These are phyloP conservation scores for Hyla sarda DNA, from an alignment of 2,113 vertebrate genomes.

Conservation along the genomic window DNA sequence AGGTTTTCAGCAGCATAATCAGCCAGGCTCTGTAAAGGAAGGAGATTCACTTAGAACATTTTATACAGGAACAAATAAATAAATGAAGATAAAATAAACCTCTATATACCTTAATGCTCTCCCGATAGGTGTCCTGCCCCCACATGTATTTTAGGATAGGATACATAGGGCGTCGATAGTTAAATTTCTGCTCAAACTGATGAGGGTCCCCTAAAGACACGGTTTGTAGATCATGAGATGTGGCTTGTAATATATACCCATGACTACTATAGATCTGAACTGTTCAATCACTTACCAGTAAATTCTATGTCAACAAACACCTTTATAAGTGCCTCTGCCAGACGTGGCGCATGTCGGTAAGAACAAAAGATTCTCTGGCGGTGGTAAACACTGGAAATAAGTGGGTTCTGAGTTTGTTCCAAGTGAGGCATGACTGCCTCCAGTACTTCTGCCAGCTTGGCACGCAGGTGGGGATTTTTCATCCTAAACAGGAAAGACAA, in stretches of 20 bases:
- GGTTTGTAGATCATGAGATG: background rate
- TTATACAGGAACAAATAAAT: background rate
- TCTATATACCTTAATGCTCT: conserved; percentile 89
- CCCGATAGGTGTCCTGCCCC: conserved; percentile 85
- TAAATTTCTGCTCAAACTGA: conserved; percentile 99
- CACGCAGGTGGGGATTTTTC: conserved; percentile 96
- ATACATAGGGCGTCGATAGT: conserved; percentile 98
- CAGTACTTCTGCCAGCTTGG: conserved; percentile 94
- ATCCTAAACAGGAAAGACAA: conserved; percentile 75
- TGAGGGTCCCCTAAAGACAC: conserved; percentile 88
- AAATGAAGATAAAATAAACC: background rate
- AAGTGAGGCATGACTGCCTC: conserved; percentile 98
- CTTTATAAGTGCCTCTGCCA: conserved; percentile 93
- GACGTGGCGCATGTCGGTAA: conserved; percentile 81
- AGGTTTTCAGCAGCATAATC: conserved; percentile 93
- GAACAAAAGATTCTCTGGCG: conserved; percentile 92
- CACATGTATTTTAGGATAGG: conserved; percentile 98
- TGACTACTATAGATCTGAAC: background rate
- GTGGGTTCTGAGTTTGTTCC: conserved; percentile 78
- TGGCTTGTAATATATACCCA: too few species aligned
- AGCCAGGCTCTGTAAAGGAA: conserved; percentile 83
- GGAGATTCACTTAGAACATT: background rate
- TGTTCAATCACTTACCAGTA: conserved; percentile 78
- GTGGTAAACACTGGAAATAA: conserved; percentile 87
- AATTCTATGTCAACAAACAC: conserved; percentile 99